phyloP scores from a whole-genome alignment of 1,140 invertebrate species.

The Dysdera silvatica region DNA sequence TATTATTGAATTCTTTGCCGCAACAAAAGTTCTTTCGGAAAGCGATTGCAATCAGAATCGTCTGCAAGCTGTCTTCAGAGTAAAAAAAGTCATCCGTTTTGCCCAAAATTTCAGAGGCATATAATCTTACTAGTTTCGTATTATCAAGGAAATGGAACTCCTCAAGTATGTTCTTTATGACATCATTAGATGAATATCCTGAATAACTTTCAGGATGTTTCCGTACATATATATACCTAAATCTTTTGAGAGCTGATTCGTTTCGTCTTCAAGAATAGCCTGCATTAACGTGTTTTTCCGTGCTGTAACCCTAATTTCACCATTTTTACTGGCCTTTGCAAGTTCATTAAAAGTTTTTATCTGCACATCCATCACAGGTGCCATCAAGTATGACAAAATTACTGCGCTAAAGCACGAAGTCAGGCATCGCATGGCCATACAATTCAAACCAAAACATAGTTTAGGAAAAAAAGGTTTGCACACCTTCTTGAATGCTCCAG shows the following conservation, averaged over 20 bases:
- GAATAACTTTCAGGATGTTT: too few species aligned
- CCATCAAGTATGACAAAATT: constrained; percentile 1
- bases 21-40: not conserved
- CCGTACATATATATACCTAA: not conserved
- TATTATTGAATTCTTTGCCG: not conserved
- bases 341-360: not conserved
- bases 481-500: not conserved
- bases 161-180: not conserved
- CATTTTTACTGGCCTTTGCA: not conserved
- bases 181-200: constrained; percentile 5
- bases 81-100: not conserved
- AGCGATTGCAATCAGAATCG: not conserved
- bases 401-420: constrained; percentile 3
- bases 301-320: not conserved
- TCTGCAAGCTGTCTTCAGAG: not conserved
- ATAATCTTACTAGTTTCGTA: not conserved
- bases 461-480: not conserved
- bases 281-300: not conserved
- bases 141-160: not conserved
- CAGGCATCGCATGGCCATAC: not conserved
- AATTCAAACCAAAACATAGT: not conserved
- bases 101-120: not conserved
- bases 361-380: not conserved
- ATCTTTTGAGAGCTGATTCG: not conserved
- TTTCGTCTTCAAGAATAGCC: not conserved